phyloP scores from a whole-genome alignment of 2,113 vertebrate species.

The Eubucco bourcierii region DNA sequence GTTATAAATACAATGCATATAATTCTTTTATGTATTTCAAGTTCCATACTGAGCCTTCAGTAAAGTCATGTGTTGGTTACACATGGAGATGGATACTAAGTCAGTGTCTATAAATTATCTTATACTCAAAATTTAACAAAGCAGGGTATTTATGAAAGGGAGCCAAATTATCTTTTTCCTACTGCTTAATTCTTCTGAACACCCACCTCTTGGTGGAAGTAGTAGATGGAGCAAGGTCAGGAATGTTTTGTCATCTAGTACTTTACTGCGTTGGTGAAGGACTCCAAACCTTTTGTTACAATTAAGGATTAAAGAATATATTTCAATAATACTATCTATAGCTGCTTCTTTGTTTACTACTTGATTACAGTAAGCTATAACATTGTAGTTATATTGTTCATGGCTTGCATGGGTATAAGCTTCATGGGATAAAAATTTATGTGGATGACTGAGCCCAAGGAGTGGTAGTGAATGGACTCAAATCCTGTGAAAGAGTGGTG shows the following conservation, averaged over 20 bases:
- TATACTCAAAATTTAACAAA: background rate
- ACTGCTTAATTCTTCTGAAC: background rate
- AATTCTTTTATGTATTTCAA: background rate
- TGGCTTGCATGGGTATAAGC: background rate
- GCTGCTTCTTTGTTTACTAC: background rate
- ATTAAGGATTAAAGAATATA: too few relatives aligned
- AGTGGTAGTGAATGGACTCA: too few relatives aligned
- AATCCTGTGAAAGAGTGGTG: background rate
- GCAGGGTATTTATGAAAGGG: background rate
- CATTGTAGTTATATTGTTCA: background rate
- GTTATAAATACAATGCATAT: background rate
- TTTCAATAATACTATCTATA: background rate
- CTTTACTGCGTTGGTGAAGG: background rate
- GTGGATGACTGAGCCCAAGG: too few relatives aligned
- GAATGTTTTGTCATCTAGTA: background rate
- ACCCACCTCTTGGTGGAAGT: background rate
- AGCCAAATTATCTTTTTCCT: background rate
- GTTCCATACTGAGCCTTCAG: background rate
- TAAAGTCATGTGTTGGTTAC: background rate
- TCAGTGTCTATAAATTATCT: background rate
- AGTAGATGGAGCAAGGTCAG: background rate
- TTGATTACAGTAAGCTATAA: background rate
- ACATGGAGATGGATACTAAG: background rate
- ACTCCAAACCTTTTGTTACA: background rate
- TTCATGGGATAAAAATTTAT: too few relatives aligned